phyloP scores from a whole-genome alignment of 2,113 vertebrate genomes.

The Phoxinus phoxinus region DNA sequence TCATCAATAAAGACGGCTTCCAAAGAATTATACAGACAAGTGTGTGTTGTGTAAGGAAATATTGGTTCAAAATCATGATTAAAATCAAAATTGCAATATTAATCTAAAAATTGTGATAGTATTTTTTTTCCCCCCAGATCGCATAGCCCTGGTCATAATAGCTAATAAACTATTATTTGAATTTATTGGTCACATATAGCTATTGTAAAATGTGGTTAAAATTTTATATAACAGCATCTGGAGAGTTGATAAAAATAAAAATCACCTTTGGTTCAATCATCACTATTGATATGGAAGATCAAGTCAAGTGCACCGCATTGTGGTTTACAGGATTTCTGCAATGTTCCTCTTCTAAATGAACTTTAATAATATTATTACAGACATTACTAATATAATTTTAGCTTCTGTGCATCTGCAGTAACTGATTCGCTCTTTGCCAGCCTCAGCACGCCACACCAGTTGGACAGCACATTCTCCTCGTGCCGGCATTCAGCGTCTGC shows the following conservation, averaged over 20 bases:
- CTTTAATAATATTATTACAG: slow-evolving; percentile 12
- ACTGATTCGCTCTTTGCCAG: slow-evolving; percentile 26
- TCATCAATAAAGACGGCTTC: no score
- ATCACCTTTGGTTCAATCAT: not conserved
- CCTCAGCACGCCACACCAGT: slow-evolving; percentile 20
- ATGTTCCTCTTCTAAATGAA: not conserved
- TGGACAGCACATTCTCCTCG: slow-evolving; percentile 49
- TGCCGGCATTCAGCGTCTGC: slow-evolving; percentile 41
- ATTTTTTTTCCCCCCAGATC: no score
- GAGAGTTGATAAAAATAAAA: not conserved
- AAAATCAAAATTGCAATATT: no score
- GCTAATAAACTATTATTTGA: no score
- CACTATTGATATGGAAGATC: not conserved
- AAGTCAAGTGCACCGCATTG: not conserved
- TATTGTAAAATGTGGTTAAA: not conserved
- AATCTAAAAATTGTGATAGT: no score
- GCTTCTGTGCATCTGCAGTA: slow-evolving; percentile 42
- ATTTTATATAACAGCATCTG: not conserved
- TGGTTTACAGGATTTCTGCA: not conserved
- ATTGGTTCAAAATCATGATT: no score
- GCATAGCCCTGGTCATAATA: no score
- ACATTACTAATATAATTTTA: slow-evolving; percentile 10
- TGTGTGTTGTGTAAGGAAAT: no score
- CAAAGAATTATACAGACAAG: no score
- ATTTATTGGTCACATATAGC: not conserved